Percentiles rank a stretch among this genome's conserved stretches.
phyloP scores from a whole-genome alignment of 2,797 vertebrate species.

The Lagorchestes hirsutus region DNA sequence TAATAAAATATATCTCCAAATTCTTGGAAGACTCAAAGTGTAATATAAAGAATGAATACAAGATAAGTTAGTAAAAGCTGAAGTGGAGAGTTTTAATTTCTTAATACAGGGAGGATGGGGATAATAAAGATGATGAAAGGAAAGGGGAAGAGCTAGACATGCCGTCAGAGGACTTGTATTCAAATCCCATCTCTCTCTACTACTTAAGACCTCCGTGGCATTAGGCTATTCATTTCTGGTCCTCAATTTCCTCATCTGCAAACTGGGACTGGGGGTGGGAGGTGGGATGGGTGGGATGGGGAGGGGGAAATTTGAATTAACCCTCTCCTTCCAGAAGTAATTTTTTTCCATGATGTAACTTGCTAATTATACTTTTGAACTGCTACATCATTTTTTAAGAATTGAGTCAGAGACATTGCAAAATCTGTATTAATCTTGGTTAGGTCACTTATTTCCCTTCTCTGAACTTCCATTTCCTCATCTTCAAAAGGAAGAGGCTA shows the following conservation, averaged over 20 bases:
- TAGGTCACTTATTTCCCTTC: no score
- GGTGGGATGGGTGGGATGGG: no score
- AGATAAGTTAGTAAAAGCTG: background rate
- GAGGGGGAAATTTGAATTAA: background rate
- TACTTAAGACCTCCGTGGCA: background rate
- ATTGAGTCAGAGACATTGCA: background rate
- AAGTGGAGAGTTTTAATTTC: no score
- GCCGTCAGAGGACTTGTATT: background rate
- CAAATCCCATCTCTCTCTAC: background rate
- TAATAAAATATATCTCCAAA: background rate
- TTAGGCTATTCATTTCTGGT: background rate
- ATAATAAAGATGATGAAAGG: background rate
- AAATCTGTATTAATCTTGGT: no score
- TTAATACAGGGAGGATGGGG: background rate
- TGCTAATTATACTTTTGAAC: conserved; percentile 2
- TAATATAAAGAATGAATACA: conserved; percentile 13
- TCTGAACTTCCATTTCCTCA: no score
- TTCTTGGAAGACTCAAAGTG: background rate
- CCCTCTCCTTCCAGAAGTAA: background rate
- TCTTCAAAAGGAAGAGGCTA: no score
- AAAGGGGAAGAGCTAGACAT: background rate
- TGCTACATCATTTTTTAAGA: background rate
- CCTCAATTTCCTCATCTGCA: background rate
- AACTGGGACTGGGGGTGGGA: background rate
- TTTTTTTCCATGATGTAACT: background rate